Evolutionary conservation across 2,113 vertebrate species (phyloP).

Genomic region (Sapayoa aenigma): DNA sequence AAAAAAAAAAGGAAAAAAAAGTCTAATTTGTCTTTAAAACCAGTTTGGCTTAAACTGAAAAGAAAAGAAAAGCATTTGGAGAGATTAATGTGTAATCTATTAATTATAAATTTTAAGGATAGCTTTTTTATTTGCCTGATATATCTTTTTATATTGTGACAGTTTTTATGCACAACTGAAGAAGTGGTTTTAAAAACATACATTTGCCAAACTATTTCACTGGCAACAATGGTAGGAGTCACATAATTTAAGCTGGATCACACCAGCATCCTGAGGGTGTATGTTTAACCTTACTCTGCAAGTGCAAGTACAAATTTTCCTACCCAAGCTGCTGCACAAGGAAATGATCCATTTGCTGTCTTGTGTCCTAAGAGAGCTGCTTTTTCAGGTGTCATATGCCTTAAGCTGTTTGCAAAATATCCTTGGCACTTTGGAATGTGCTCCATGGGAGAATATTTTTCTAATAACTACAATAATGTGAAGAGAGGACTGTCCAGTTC

Average conservation of each 20-base stretch:
- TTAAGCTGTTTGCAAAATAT: conserved; percentile 9
- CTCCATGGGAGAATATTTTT: conserved; percentile 37
- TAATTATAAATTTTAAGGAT: neutral
- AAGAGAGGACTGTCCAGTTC: conserved; percentile 11
- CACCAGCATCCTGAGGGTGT: neutral
- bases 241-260: neutral
- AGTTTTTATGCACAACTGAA: neutral
- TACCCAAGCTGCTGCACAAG: neutral
- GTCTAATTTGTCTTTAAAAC: neutral
- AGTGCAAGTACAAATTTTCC: neutral
- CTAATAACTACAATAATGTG: conserved; percentile 22
- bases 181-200: neutral
- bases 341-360: neutral
- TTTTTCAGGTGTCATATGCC: neutral
- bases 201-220: neutral
- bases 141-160: neutral
- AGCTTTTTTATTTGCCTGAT: neutral
- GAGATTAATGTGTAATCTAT: neutral
- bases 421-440: neutral
- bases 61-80: neutral
- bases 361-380: neutral
- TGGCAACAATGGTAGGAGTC: neutral
- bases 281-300: neutral
- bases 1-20: neutral
- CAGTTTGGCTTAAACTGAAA: neutral